A percentile compares a stretch with the other conserved stretches of the same genome.
Conservation (phyloP, 2,888 invertebrate species). For the Pecten maximus region DNA sequence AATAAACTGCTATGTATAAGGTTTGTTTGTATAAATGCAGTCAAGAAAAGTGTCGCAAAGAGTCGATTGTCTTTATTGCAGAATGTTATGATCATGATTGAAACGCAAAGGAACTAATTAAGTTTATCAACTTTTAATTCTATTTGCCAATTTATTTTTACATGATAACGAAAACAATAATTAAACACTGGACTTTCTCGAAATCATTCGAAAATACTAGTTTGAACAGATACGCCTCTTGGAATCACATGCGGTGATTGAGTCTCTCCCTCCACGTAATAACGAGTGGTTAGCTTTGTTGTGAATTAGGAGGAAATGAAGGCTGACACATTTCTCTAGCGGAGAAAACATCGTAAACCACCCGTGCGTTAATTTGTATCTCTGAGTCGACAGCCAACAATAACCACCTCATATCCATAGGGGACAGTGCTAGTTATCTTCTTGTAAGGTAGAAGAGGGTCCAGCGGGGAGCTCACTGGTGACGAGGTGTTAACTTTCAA, state of each 20-base stretch:
- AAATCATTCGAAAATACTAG: neutral
- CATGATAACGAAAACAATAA: neutral
- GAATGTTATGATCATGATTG: too few relatives aligned
- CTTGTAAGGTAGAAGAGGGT: neutral
- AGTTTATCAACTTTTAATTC: too few relatives aligned
- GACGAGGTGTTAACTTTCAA: neutral
- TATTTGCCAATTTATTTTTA: too few relatives aligned
- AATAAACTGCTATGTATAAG: too few relatives aligned
- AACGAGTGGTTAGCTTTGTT: neutral
- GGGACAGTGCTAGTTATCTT: neutral
- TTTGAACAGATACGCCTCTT: neutral
- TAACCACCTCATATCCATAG: neutral
- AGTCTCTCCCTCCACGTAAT: neutral
- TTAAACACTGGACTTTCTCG: neutral
- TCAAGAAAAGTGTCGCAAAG: too few relatives aligned
- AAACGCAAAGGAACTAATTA: too few relatives aligned
- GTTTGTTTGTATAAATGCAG: too few relatives aligned
- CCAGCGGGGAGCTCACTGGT: neutral
- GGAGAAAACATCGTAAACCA: conserved; percentile 23
- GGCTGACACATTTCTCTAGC: conserved; percentile 26
- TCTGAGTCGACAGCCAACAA: conserved; percentile 3
- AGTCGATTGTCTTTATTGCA: too few relatives aligned
- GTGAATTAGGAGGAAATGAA: neutral
- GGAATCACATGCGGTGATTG: neutral
- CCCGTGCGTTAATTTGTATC: conserved; percentile 24